These are phyloP conservation scores for Knipowitschia caucasica DNA, from an alignment of 2,797 vertebrate species.

Conservation along the genomic window DNA sequence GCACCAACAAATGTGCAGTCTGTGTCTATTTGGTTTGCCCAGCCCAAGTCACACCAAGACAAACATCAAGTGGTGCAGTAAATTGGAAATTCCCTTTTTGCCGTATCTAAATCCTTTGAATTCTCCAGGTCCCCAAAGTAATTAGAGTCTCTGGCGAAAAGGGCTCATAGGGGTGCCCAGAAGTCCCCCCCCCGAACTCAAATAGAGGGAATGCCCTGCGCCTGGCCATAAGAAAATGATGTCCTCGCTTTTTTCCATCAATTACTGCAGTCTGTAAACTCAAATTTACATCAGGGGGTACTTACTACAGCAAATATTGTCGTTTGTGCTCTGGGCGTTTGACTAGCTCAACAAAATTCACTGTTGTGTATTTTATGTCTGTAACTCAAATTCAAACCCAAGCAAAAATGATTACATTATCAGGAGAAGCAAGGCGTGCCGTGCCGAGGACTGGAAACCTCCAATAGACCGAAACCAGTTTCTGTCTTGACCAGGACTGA, in stretches of 20 bases:
- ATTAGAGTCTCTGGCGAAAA: slow-evolving; percentile 78
- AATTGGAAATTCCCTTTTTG: slow-evolving; percentile 75
- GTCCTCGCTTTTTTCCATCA: slow-evolving; percentile 58
- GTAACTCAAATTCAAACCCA: background rate
- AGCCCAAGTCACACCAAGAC: slow-evolving; percentile 65
- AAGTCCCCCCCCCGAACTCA: slow-evolving; percentile 58
- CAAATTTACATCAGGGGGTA: slow-evolving; percentile 50
- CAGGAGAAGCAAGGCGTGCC: background rate
- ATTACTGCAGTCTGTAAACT: slow-evolving; percentile 54
- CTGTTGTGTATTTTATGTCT: slow-evolving; percentile 38
- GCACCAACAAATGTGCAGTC: slow-evolving; percentile 69
- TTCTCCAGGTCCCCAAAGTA: slow-evolving; percentile 84
- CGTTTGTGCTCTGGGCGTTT: slow-evolving; percentile 26
- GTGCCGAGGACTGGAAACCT: background rate
- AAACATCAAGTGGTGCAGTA: slow-evolving; percentile 80
- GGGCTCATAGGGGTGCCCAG: slow-evolving; percentile 66
- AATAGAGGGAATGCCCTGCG: slow-evolving; percentile 67
- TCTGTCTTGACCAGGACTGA: background rate
- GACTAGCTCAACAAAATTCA: slow-evolving; percentile 37
- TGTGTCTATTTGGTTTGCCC: slow-evolving; percentile 70
- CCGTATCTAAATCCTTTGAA: slow-evolving; percentile 78
- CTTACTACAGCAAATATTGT: slow-evolving; percentile 24
- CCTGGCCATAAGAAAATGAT: slow-evolving; percentile 60
- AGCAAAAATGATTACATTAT: background rate
- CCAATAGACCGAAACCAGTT: background rate